Conservation (phyloP, 2,113 vertebrate species). For the Steatornis caripensis region DNA sequence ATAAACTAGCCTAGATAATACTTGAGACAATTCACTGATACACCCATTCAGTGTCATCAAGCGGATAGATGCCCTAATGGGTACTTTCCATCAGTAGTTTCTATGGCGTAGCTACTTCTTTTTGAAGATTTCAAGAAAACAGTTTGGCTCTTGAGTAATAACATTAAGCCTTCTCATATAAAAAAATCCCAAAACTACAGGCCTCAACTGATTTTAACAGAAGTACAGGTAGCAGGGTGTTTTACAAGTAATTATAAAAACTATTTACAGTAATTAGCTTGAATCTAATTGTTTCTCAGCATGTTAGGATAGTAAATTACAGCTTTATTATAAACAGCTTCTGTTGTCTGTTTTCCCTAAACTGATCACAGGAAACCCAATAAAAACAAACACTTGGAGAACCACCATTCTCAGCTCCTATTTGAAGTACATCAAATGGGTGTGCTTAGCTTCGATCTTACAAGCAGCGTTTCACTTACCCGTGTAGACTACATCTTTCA, state of each 20-base stretch:
- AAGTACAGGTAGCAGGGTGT: slow-evolving; percentile 24
- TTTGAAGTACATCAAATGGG: not conserved
- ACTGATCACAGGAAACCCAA: not conserved
- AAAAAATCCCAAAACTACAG: not conserved
- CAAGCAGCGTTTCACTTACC: not conserved
- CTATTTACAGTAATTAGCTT: slow-evolving; percentile 47
- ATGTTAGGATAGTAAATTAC: slow-evolving; percentile 26
- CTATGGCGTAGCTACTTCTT: not conserved
- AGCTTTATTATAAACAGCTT: slow-evolving; percentile 46
- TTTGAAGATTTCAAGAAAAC: not conserved
- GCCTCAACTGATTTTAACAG: not conserved
- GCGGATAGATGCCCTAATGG: not conserved
- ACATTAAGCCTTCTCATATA: not conserved
- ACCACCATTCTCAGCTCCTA: not conserved
- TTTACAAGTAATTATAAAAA: slow-evolving; percentile 47
- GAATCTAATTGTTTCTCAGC: slow-evolving; percentile 53
- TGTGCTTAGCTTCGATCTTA: not conserved
- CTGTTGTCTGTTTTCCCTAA: slow-evolving; percentile 8
- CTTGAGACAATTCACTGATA: not conserved
- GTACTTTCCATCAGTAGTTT: not conserved
- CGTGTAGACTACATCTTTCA: not conserved
- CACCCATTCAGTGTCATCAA: not conserved
- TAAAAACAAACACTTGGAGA: not conserved
- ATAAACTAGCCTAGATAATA: not conserved
- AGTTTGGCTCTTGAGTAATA: not conserved